These are phyloP conservation scores for Microcebus griseorufus DNA, from an alignment of 2,113 vertebrate species.

Conservation along the genomic window DNA sequence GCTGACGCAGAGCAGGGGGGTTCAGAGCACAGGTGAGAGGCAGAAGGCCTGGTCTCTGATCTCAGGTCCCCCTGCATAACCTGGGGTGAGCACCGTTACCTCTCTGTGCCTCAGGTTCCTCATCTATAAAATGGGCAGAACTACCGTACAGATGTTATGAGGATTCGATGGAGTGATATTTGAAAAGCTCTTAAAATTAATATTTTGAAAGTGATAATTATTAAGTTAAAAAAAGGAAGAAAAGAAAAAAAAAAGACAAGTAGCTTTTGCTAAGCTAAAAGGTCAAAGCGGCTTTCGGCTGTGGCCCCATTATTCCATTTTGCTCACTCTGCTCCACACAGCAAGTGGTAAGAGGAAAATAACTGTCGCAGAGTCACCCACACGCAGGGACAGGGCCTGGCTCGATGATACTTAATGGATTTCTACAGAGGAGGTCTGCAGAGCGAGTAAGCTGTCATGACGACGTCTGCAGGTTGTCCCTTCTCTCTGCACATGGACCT, in stretches of 20 bases:
- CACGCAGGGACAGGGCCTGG: not conserved
- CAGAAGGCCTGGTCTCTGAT: not conserved
- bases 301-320: not conserved
- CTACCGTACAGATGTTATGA: fast-evolving
- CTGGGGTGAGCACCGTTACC: not conserved
- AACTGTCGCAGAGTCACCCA: not conserved
- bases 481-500: not conserved
- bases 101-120: not conserved
- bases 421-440: slow-evolving; percentile 29
- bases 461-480: not conserved
- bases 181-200: not conserved
- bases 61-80: not conserved
- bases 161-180: not conserved
- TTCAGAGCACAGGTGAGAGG: not conserved
- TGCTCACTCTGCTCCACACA: not conserved
- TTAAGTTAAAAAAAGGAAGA: not conserved
- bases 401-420: not conserved
- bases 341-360: not conserved
- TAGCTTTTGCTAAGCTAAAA: not conserved
- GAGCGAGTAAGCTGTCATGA: not conserved
- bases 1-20: no score
- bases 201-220: not conserved
- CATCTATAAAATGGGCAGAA: not conserved
- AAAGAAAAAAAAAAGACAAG: not conserved
- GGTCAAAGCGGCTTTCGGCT: not conserved